Evolutionary conservation across 2,113 vertebrate species (phyloP).

Genomic region (Apteryx mantelli): DNA sequence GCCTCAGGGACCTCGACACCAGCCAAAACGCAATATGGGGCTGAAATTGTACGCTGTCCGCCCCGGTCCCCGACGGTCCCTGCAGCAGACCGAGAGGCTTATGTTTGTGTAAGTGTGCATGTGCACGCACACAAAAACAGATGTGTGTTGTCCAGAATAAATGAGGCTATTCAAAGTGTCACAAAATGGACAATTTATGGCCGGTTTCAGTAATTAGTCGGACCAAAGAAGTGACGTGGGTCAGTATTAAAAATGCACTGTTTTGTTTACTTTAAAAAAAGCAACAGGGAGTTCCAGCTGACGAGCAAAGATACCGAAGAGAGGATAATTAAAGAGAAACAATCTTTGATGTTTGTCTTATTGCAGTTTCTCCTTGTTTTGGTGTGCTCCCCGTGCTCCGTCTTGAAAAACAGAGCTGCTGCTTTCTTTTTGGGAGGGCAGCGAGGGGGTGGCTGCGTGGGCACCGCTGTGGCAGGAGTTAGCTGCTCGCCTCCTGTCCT

Average conservation of each 20-base stretch:
- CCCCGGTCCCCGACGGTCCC: neutral
- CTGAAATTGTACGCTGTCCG: constrained; percentile 42
- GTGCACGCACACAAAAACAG: constrained; percentile 12
- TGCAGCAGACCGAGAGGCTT: neutral
- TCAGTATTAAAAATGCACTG: constrained; percentile 32
- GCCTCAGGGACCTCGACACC: constrained; percentile 25
- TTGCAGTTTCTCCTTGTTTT: constrained; percentile 15
- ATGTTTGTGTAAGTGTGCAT: constrained; percentile 28
- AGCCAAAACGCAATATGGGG: constrained; percentile 65
- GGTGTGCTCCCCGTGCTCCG: neutral
- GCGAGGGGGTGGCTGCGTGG: neutral
- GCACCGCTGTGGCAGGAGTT: neutral
- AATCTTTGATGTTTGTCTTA: constrained; percentile 52
- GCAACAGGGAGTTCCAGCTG: constrained; percentile 55
- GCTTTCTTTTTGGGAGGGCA: accelerated
- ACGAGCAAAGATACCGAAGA: constrained; percentile 42
- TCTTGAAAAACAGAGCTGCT: neutral
- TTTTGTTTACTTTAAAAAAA: constrained; percentile 61
- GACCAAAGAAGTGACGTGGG: constrained; percentile 36
- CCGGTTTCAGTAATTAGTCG: constrained; percentile 63
- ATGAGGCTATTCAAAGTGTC: constrained; percentile 62
- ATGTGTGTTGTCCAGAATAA: constrained; percentile 67
- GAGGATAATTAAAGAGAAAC: constrained; percentile 72
- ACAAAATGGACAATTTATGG: constrained; percentile 66
- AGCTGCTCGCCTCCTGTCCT: neutral